phyloP scores from a whole-genome alignment of 2,113 vertebrate species.

The Lasiurus borealis region DNA sequence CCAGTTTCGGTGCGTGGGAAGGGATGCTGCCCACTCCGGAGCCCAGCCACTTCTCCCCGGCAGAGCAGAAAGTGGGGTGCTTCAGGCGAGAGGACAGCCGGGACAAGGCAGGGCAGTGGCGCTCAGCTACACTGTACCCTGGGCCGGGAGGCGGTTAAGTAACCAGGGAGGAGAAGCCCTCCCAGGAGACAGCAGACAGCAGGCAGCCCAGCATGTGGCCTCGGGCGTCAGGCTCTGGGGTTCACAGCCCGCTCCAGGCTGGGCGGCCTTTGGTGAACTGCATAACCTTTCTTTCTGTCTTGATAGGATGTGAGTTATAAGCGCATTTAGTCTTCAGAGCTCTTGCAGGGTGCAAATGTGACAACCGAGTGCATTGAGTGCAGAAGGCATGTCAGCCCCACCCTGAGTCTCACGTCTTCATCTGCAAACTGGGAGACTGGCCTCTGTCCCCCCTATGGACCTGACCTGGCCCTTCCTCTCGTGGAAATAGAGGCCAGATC shows the following conservation, averaged over 20 bases:
- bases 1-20: neutral
- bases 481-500: neutral
- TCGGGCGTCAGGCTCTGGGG: neutral
- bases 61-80: too few relatives aligned
- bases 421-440: neutral
- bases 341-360: neutral
- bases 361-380: neutral
- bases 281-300: too few relatives aligned
- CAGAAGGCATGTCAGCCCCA: neutral
- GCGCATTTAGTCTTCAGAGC: neutral
- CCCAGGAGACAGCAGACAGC: too few relatives aligned
- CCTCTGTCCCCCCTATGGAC: neutral
- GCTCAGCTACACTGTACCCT: fast-evolving
- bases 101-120: neutral
- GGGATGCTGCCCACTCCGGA: too few relatives aligned
- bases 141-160: neutral
- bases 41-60: neutral
- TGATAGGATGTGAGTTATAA: too few relatives aligned
- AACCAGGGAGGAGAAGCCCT: neutral
- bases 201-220: fast-evolving
- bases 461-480: neutral
- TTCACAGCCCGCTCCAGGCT: neutral
- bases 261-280: neutral
- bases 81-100: neutral
- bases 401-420: neutral